phyloP scores from a whole-genome alignment of 2,888 invertebrate genomes.

The Tricholauxania praeusta region DNA sequence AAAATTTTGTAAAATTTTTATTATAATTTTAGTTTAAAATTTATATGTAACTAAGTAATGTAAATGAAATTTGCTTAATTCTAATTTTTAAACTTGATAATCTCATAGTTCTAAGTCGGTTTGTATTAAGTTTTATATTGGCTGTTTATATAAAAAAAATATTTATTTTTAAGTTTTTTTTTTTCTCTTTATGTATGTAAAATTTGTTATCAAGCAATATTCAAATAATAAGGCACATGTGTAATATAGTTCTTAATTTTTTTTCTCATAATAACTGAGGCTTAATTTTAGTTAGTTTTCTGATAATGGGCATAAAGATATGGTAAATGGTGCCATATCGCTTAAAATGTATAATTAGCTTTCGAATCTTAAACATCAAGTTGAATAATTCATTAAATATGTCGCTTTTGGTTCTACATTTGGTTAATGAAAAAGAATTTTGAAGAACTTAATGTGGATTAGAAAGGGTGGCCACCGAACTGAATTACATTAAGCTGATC shows the following conservation, averaged over 20 bases:
- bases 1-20: constrained; percentile 4
- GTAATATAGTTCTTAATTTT: constrained; percentile 36
- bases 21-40: constrained; percentile 20
- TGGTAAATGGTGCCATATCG: too few species aligned
- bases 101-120: not conserved
- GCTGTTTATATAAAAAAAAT: not conserved
- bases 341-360: too few species aligned
- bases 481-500: too few species aligned
- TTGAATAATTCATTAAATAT: too few species aligned
- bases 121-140: constrained; percentile 3
- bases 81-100: constrained; percentile 11
- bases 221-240: constrained; percentile 50
- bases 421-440: too few species aligned
- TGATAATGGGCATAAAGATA: too few species aligned
- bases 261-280: constrained; percentile 5
- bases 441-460: too few species aligned
- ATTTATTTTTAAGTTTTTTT: too few species aligned
- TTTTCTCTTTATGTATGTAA: not conserved
- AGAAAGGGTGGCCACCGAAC: too few species aligned
- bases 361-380: too few species aligned
- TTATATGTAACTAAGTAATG: constrained; percentile 1
- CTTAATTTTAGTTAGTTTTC: too few species aligned
- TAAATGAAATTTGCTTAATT: not conserved
- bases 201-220: constrained; percentile 44
- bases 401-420: too few species aligned